phyloP scores from a whole-genome alignment of 2,113 vertebrate genomes.

The Heterochromis multidens region DNA sequence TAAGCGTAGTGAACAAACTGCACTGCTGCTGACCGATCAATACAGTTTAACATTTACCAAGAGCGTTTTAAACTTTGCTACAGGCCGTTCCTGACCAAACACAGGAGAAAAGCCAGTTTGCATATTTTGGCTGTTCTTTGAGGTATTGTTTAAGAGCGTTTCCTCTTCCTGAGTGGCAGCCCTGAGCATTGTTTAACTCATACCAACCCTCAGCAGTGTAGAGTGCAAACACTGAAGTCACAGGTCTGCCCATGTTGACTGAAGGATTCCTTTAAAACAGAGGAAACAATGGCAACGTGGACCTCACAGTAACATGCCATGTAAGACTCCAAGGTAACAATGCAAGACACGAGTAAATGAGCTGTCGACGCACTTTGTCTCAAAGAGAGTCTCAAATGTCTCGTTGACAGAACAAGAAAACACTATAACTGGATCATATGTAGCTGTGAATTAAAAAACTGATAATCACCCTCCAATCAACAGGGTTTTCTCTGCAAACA shows the following conservation, averaged over 20 bases:
- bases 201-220: not conserved
- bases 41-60: not conserved
- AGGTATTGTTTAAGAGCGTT: not conserved
- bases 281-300: slow-evolving; percentile 4
- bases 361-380: not conserved
- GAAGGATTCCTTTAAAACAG: not conserved
- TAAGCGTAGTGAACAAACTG: not conserved
- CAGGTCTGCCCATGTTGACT: slow-evolving; percentile 6
- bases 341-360: not conserved
- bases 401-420: not conserved
- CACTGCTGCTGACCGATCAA: not conserved
- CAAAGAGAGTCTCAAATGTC: not conserved
- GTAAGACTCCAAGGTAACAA: slow-evolving; percentile 18
- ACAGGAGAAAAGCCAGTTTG: not conserved
- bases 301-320: not conserved
- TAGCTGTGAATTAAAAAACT: not conserved
- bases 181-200: slow-evolving; percentile 36
- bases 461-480: not conserved
- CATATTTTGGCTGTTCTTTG: not conserved
- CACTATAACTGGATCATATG: not conserved
- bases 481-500: not conserved
- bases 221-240: slow-evolving; percentile 17
- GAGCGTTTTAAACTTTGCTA: not conserved
- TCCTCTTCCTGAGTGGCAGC: slow-evolving; percentile 24
- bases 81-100: not conserved